Evolutionary conservation across 2,797 vertebrate genomes (phyloP).

Genomic region (Adrianichthys oophorus): DNA sequence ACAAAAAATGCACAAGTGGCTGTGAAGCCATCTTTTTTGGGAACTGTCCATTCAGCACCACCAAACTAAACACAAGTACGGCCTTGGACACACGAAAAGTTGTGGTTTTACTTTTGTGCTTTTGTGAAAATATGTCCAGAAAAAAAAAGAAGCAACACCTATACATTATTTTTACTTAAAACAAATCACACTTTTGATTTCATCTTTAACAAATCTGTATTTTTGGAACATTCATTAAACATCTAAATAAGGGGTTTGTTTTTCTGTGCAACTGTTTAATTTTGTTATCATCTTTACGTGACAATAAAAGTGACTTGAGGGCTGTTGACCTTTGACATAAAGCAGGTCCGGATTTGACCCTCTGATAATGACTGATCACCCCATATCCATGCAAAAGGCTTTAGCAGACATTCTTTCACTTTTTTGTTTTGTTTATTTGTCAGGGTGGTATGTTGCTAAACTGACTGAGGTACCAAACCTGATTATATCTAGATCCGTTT

Average conservation of each 20-base stretch:
- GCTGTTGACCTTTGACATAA: conserved; percentile 30
- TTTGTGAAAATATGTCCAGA: background rate
- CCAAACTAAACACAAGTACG: conserved; percentile 6
- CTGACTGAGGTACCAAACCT: conserved; percentile 3
- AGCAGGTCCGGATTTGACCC: conserved; percentile 14
- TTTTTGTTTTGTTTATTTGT: too few species aligned
- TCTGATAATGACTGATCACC: conserved; percentile 13
- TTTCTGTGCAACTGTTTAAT: too few species aligned
- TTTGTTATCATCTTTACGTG: background rate
- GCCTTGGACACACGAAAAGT: background rate
- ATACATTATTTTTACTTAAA: too few species aligned
- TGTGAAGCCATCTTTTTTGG: background rate
- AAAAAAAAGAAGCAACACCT: background rate
- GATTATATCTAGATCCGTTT: conserved; percentile 6
- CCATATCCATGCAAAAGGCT: too few species aligned
- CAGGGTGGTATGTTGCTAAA: background rate
- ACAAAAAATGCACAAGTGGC: background rate
- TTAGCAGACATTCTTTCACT: too few species aligned
- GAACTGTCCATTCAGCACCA: conserved; percentile 65
- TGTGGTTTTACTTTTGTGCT: background rate
- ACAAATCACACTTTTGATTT: too few species aligned
- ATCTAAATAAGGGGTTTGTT: too few species aligned
- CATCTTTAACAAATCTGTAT: too few species aligned
- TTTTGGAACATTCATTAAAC: too few species aligned
- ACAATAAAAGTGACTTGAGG: conserved; percentile 8